Evolutionary conservation across 2,797 vertebrate genomes (phyloP), one percentile per base, ranked within the genome.

Genomic region (Acanthis flammea): DNA sequence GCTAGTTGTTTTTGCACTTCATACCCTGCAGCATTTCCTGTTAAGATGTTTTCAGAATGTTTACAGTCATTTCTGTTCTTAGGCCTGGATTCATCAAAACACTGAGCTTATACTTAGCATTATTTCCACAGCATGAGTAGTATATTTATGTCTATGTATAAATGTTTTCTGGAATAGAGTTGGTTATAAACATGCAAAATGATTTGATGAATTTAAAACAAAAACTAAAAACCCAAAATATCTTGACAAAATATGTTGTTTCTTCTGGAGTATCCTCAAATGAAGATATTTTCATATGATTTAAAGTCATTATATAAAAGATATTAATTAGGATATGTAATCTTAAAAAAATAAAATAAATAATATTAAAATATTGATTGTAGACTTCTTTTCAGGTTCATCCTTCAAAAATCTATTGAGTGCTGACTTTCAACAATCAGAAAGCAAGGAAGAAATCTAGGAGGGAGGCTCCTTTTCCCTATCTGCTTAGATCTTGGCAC

Each of bases 1-100:
- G 24, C 24, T 93, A 92, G 50, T 53, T 93, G 74, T 47, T 93
- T 92, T 94, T 95, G 45, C 84, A 70, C 63, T 96, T 96, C 86
- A 87, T 92, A 88, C 53, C 83, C 55, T 79, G 71, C 74, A 92
- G n/a, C 51, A 90, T 93, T 94, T 92, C 33, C 74, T 76, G 33
- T 51, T 92, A 72, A 94, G 71, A 88, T 95, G 90, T 92, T 92
- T 94, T 96, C 79, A 93, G 74, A 84, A 72, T 93, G 80, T 95
- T 93, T 96, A 88, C 92, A 93, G 81, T 88, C 19, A 78, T 95
- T 92, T 95, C 71, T 95, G 60, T 94, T 88, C 90, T 88, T 84
- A 94, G 86, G 83, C 71, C 90, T 86, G 74, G 30, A 95, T 93
- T 96, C 74, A 95, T 92, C 92, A 90, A 95, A 96, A 94, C 90